Evolutionary conservation across 1,140 invertebrate species (phyloP).

Genomic region (Drosophila busckii): DNA sequence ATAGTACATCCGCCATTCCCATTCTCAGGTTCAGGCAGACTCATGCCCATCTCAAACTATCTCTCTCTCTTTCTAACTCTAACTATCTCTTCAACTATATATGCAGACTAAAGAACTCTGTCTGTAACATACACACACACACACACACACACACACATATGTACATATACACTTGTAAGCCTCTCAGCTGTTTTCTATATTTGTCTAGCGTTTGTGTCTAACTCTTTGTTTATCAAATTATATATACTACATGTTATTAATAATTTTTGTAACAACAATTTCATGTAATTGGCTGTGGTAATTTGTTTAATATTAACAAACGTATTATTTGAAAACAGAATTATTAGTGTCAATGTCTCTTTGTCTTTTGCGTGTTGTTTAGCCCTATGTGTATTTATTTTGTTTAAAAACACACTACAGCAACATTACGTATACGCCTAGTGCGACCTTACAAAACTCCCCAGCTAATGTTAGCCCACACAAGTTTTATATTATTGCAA

Average conservation of each 20-base stretch:
- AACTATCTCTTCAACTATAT: background rate
- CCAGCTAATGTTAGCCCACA: constrained; percentile 4
- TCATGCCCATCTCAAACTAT: constrained; percentile 21
- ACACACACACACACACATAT: background rate
- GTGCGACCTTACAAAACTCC: background rate
- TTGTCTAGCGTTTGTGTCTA: too few relatives aligned
- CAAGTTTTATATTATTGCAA: constrained; percentile 22
- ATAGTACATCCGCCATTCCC: constrained; percentile 63
- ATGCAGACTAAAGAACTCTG: constrained; percentile 5
- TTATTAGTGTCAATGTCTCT: constrained; percentile 7
- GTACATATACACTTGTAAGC: background rate
- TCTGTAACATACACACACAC: constrained; percentile 2
- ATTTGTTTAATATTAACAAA: too few relatives aligned
- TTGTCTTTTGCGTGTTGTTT: constrained; percentile 3
- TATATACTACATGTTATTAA: background rate
- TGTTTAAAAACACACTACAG: constrained; percentile 1
- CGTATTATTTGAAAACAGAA: constrained; percentile 26
- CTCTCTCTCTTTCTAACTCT: constrained; percentile 17
- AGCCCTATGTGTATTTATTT: constrained; percentile 19
- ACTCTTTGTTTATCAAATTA: constrained; percentile 13
- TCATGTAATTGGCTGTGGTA: constrained; percentile 12
- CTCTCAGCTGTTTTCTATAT: too few relatives aligned
- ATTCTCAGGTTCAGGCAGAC: constrained; percentile 24
- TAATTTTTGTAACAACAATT: constrained; percentile 1
- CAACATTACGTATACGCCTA: constrained; percentile 21